Conservation (phyloP, 53 echinoderm and acorn worm genomes). For the Temnopleurus reevesii region DNA sequence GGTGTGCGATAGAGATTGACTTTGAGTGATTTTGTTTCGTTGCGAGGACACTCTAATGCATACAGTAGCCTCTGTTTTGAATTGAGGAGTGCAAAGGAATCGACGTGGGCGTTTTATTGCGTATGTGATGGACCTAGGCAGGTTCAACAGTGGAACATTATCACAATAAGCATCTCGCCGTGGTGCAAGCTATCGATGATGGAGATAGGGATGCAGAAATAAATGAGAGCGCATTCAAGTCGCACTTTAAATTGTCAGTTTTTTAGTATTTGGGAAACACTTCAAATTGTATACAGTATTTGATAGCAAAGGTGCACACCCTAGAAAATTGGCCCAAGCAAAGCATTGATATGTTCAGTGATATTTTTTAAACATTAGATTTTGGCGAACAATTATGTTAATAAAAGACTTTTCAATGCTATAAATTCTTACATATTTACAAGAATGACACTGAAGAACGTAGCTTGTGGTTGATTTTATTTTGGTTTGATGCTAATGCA, state of each 20-base stretch:
- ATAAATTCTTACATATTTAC: no score
- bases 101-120: background rate
- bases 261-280: no score
- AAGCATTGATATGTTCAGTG: no score
- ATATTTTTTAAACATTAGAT: no score
- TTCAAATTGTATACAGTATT: no score
- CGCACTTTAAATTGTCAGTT: background rate
- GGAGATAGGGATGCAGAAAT: background rate
- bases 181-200: background rate
- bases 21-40: background rate
- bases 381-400: no score
- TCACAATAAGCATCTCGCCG: background rate
- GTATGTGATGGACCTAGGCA: background rate
- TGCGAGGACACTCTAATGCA: background rate
- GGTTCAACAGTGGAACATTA: background rate
- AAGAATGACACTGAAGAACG: no score
- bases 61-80: background rate
- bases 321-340: no score
- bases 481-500: no score
- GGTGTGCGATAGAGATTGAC: background rate
- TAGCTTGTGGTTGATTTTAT: no score
- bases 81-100: background rate
- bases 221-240: background rate
- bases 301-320: no score
- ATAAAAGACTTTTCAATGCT: no score